Conservation (phyloP, 2,113 vertebrate genomes). For the Pandion haliaetus region DNA sequence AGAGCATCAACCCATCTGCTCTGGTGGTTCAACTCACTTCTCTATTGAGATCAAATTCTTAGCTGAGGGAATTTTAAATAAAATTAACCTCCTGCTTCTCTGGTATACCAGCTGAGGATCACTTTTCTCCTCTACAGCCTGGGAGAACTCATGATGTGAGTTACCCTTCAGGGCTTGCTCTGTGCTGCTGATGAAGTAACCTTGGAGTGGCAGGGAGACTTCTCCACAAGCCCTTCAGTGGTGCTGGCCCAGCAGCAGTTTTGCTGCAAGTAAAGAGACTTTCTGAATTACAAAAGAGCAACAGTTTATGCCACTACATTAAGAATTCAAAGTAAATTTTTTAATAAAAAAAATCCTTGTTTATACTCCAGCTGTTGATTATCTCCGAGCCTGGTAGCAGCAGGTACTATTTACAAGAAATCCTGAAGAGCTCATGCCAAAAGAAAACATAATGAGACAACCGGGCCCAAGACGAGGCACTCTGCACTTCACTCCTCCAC, state of each 20-base stretch:
- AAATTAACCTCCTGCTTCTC: slow-evolving; percentile 27
- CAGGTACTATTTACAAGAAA: slow-evolving; percentile 50
- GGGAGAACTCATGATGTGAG: neutral
- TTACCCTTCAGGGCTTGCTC: neutral
- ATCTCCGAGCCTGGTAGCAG: neutral
- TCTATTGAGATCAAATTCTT: neutral
- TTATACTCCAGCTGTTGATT: neutral
- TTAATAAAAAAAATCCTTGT: slow-evolving; percentile 12
- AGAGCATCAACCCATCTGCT: neutral
- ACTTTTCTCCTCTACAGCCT: neutral
- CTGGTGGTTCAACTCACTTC: neutral
- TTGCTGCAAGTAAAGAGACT: neutral
- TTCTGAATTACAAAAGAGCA: neutral
- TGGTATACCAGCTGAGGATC: neutral
- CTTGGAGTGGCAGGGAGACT: neutral
- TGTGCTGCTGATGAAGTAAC: neutral
- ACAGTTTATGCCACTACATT: neutral
- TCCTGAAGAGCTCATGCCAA: neutral
- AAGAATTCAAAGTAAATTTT: slow-evolving; percentile 43
- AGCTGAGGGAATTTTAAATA: neutral
- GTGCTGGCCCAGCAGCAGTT: neutral
- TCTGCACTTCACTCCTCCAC: neutral
- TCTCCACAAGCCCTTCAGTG: neutral
- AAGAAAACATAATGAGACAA: neutral
- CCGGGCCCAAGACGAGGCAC: neutral